Conservation (phyloP, 2,113 vertebrate genomes). For the Ciconia boyciana region DNA sequence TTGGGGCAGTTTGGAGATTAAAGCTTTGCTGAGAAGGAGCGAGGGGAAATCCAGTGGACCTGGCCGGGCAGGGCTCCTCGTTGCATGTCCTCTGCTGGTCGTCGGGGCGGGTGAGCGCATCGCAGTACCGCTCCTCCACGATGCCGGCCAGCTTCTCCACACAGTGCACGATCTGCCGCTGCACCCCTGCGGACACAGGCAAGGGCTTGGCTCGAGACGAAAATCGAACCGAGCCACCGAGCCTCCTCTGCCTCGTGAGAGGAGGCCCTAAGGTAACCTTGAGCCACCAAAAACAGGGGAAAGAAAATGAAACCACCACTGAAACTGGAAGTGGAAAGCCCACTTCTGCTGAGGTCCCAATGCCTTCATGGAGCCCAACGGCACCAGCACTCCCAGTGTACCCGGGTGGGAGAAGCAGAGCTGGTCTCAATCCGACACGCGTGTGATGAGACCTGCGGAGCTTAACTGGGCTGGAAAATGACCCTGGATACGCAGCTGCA, state of each 20-base stretch:
- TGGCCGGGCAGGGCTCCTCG: constrained; percentile 85
- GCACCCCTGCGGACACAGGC: constrained; percentile 76
- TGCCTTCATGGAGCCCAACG: fast-evolving
- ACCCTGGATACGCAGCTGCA: neutral
- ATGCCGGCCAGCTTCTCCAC: constrained; percentile 81
- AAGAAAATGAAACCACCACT: neutral
- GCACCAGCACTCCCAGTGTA: neutral
- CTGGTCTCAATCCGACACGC: fast-evolving
- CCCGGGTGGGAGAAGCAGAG: neutral
- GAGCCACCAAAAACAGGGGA: neutral
- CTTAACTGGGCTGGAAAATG: neutral
- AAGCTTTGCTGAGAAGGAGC: neutral
- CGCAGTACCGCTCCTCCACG: constrained; percentile 84
- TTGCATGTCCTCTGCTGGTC: constrained; percentile 81
- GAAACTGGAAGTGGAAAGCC: neutral
- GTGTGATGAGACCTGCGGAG: neutral
- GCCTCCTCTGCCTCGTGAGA: neutral
- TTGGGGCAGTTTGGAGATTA: neutral
- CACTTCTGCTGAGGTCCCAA: fast-evolving
- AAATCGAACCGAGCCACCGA: fast-evolving
- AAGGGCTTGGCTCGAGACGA: fast-evolving
- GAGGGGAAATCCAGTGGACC: constrained; percentile 64
- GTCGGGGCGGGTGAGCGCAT: constrained; percentile 76
- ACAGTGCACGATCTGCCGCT: constrained; percentile 84
- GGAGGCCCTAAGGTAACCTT: too few species aligned